A percentile compares a stretch with the other conserved stretches of the same genome.
Evolutionary conservation across 2,888 invertebrate species (phyloP).

Genomic region (Nomada fabriciana): DNA sequence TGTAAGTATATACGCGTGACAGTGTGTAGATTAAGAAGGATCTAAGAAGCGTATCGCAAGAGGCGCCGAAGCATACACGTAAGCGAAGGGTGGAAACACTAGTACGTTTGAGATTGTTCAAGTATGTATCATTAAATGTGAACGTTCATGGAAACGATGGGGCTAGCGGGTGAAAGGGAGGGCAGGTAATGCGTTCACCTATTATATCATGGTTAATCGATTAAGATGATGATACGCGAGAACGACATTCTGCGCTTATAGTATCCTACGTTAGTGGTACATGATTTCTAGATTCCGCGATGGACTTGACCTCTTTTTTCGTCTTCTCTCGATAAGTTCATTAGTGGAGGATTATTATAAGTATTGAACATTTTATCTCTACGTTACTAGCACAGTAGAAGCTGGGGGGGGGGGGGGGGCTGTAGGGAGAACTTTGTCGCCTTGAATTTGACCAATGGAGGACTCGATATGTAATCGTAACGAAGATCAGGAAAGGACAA

Average conservation of each 20-base stretch:
- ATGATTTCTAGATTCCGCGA: constrained; percentile 33
- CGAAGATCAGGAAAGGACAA: constrained; percentile 35
- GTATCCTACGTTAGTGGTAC: constrained; percentile 7
- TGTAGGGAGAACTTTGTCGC: constrained; percentile 18
- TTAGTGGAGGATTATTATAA: background rate
- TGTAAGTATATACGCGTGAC: constrained; percentile 22
- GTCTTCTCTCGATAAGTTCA: constrained; percentile 13
- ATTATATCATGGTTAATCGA: background rate
- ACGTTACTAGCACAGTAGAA: no score
- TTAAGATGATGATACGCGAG: background rate
- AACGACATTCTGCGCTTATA: background rate
- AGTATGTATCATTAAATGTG: background rate
- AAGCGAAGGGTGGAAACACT: constrained; percentile 66
- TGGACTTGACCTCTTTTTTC: constrained; percentile 16
- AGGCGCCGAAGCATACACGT: constrained; percentile 72
- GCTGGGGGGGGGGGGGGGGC: background rate
- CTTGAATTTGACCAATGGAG: constrained; percentile 50
- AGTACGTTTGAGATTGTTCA: constrained; percentile 24
- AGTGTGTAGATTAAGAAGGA: constrained; percentile 35
- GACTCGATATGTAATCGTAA: constrained; percentile 38
- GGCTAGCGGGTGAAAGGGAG: constrained; percentile 23
- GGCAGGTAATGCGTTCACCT: background rate
- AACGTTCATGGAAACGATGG: constrained; percentile 32
- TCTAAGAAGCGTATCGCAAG: constrained; percentile 71
- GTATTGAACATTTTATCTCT: background rate